A percentile compares a stretch with the other conserved stretches of the same genome.
These are phyloP conservation scores for Eretmocerus hayati DNA, from an alignment of 2,888 invertebrate species.

Conservation along the genomic window DNA sequence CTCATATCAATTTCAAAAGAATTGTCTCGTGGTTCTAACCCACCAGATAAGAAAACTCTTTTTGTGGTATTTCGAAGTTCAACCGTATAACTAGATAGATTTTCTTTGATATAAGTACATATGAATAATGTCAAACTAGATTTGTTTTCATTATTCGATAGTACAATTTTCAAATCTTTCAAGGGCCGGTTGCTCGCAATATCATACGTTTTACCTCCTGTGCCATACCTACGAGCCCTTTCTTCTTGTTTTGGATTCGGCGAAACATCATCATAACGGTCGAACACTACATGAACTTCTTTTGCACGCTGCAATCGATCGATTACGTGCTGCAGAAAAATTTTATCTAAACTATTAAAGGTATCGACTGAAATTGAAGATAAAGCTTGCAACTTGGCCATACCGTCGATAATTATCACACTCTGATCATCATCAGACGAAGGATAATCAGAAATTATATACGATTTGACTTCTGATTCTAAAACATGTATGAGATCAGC, in stretches of 20 bases:
- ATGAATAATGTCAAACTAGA: background rate
- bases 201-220: background rate
- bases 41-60: background rate
- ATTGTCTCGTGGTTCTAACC: conserved; percentile 1
- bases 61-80: background rate
- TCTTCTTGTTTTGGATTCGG: conserved; percentile 4
- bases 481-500: conserved; percentile 1
- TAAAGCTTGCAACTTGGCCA: conserved; percentile 1
- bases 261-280: conserved; percentile 2
- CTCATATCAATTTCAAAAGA: background rate
- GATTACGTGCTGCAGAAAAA: background rate
- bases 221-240: background rate
- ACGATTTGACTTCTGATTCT: background rate
- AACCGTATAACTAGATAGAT: background rate
- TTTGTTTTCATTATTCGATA: conserved; percentile 6
- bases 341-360: background rate
- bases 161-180: conserved; percentile 1
- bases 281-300: conserved; percentile 3
- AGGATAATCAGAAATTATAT: background rate
- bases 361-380: background rate
- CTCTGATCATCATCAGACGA: background rate
- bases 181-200: background rate
- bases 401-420: conserved; percentile 1
- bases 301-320: background rate
- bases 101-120: conserved; percentile 2